These are phyloP conservation scores for Bergia sp. DNA, from an alignment of 92 coral and sea anemone species.

Conservation along the genomic window DNA sequence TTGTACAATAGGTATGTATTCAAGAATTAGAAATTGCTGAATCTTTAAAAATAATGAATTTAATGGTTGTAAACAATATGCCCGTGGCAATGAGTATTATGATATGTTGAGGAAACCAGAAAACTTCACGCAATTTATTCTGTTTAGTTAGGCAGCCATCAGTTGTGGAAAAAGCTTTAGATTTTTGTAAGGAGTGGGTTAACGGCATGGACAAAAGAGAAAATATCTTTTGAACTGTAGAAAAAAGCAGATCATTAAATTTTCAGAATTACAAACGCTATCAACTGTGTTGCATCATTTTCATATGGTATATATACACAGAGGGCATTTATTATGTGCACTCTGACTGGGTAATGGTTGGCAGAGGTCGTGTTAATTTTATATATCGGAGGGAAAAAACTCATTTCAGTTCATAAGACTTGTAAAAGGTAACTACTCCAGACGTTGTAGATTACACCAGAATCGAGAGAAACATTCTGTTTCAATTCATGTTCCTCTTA, in stretches of 20 bases:
- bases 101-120: not conserved
- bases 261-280: not conserved
- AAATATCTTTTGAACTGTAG: not conserved
- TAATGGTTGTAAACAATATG: slow-evolving; percentile 4
- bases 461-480: no score
- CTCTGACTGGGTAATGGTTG: not conserved
- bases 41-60: not conserved
- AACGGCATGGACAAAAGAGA: not conserved
- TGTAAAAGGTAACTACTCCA: no score
- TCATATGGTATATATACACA: no score
- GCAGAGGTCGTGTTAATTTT: not conserved
- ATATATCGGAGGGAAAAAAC: no score
- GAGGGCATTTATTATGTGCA: not conserved
- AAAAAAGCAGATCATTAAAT: no score
- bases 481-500: no score
- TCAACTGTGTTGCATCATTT: not conserved
- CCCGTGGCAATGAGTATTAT: no score
- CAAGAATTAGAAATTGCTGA: not conserved
- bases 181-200: not conserved
- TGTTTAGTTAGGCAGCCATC: not conserved
- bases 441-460: not conserved
- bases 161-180: not conserved
- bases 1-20: slow-evolving; percentile 91
- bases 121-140: no score
- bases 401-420: no score